Evolutionary conservation across 1,140 invertebrate species (phyloP).

Genomic region (Zaprionus ghesquierei): DNA sequence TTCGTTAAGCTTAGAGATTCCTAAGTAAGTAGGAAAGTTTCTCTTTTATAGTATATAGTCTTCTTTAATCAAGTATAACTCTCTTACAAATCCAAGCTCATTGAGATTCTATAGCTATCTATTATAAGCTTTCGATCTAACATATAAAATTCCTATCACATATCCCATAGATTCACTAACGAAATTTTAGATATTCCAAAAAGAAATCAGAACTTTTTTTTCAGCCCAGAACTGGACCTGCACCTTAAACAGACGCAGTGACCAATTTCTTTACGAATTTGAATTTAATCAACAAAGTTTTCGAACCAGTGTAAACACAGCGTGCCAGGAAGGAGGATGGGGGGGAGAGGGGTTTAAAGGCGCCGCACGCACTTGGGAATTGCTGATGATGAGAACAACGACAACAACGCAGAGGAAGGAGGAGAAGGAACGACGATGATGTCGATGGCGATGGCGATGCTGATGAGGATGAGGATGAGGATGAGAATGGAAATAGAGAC

Average conservation of each 20-base stretch:
- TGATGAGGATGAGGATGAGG: constrained; percentile 1
- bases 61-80: too few relatives aligned
- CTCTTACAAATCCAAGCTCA: too few relatives aligned
- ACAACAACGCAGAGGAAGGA: not conserved
- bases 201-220: not conserved
- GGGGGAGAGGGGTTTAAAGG: constrained; percentile 18
- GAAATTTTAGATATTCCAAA: not conserved
- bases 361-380: constrained; percentile 47
- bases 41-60: too few relatives aligned
- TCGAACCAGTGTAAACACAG: constrained; percentile 19
- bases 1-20: too few relatives aligned
- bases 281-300: constrained; percentile 6
- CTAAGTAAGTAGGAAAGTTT: too few relatives aligned
- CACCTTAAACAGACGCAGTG: not conserved
- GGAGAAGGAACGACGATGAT: constrained; percentile 22
- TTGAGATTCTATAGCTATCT: too few relatives aligned
- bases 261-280: not conserved
- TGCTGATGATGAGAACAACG: constrained; percentile 40
- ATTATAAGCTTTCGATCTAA: not conserved
- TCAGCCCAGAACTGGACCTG: not conserved
- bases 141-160: not conserved
- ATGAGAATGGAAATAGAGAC: not conserved
- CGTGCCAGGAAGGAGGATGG: not conserved
- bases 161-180: not conserved
- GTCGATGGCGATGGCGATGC: constrained; percentile 16